These are phyloP conservation scores for Thereva nobilitata DNA, from an alignment of 2,888 invertebrate species.

Conservation along the genomic window DNA sequence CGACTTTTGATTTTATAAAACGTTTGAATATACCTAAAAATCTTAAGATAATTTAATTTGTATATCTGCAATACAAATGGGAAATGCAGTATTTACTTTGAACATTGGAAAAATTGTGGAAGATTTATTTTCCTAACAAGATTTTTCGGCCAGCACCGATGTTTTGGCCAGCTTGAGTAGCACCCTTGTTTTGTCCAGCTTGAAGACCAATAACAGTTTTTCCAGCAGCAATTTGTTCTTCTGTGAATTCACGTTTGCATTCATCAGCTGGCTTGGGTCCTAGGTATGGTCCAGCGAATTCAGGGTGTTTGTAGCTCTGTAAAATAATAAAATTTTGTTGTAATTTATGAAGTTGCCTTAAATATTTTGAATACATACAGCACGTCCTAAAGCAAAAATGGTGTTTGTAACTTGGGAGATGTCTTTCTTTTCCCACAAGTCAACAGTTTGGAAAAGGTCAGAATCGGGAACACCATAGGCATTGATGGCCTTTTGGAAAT, in stretches of 20 bases:
- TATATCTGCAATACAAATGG: too few species aligned
- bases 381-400: conserved; percentile 82
- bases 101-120: too few species aligned
- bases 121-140: conserved; percentile 80
- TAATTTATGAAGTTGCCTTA: not conserved
- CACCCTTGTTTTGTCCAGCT: conserved; percentile 95
- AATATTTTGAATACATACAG: conserved; percentile 61
- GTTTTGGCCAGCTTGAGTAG: conserved; percentile 88
- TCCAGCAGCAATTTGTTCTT: conserved; percentile 87
- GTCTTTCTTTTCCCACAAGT: conserved; percentile 94
- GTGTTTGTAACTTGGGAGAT: conserved; percentile 83
- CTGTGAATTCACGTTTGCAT: conserved; percentile 91
- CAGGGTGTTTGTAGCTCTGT: conserved; percentile 82
- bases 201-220: conserved; percentile 91
- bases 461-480: conserved; percentile 87
- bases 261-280: conserved; percentile 95
- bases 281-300: conserved; percentile 84
- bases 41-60: too few species aligned
- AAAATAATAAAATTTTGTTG: not conserved
- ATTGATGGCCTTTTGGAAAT: conserved; percentile 84
- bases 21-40: too few species aligned
- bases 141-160: conserved; percentile 89
- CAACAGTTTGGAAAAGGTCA: conserved; percentile 96
- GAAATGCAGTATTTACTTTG: too few species aligned
- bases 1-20: too few species aligned